A percentile compares a stretch with the other conserved stretches of the same genome.
These are phyloP conservation scores for Danio rerio DNA, from an alignment of 2,113 vertebrate genomes.

Conservation along the genomic window GRCz12tu NC_133187.1:34539001-34539500, in stretches of 20 bases:
- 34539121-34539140: no score
- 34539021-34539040: neutral
- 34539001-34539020: no score
- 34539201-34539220: slow-evolving; percentile 13
- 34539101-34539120: no score
- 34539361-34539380: neutral
- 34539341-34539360: slow-evolving; percentile 13
- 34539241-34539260: slow-evolving; percentile 35
- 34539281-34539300: no score
- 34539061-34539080: no score
- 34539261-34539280: neutral
- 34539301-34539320: slow-evolving; percentile 21
- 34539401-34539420: neutral
- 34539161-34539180: slow-evolving; percentile 1
- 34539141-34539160: neutral
- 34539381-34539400: slow-evolving; percentile 6
- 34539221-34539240: slow-evolving; percentile 11
- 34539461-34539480: no score
- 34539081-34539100: no score
- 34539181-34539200: slow-evolving; percentile 7
- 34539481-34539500: no score
- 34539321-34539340: slow-evolving; percentile 25
- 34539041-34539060: neutral
- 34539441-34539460: no score
- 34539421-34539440: neutral